These are phyloP conservation scores for Hemibagrus wyckioides DNA, from an alignment of 2,113 vertebrate genomes.

Conservation along the genomic window DNA sequence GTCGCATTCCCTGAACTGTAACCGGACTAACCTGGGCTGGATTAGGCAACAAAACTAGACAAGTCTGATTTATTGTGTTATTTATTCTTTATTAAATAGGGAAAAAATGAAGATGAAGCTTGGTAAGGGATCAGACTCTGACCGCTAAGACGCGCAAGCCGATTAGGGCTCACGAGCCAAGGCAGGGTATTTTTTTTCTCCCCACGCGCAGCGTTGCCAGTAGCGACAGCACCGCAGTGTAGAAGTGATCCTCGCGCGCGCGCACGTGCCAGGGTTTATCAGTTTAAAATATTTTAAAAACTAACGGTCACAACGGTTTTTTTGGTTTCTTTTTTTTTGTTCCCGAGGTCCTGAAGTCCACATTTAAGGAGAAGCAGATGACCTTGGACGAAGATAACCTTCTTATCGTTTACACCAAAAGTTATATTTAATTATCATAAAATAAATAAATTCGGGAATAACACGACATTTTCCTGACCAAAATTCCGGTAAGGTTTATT, in stretches of 20 bases:
- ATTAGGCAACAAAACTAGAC: background rate
- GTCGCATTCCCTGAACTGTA: background rate
- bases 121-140: background rate
- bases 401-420: background rate
- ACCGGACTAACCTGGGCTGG: background rate
- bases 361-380: background rate
- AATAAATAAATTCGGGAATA: no score
- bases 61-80: background rate
- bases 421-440: background rate
- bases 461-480: no score
- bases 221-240: constrained; percentile 21
- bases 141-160: constrained; percentile 3
- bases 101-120: background rate
- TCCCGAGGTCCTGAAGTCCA: no score
- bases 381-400: background rate
- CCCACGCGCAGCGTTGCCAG: background rate
- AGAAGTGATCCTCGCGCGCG: constrained; percentile 5
- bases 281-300: background rate
- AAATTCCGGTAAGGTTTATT: background rate
- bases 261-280: background rate
- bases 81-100: background rate
- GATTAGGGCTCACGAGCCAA: constrained; percentile 14
- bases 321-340: no score
- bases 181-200: background rate
- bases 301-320: background rate